Conservation (phyloP, 2,888 invertebrate genomes). For the Malthinus flaveolus region DNA sequence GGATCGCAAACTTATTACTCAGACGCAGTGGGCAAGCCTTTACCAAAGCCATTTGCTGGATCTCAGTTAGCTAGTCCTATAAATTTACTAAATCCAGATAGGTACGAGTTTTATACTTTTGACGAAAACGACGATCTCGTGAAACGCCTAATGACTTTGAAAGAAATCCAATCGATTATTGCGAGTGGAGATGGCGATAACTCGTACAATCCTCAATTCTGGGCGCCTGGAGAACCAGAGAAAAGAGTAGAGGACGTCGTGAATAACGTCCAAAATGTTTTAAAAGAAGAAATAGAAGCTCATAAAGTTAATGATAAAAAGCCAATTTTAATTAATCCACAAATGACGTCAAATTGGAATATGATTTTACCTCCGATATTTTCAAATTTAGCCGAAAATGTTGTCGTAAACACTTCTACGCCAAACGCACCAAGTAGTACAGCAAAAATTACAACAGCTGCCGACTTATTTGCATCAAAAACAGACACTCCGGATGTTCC, state of each 20-base stretch:
- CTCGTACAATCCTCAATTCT: constrained; percentile 55
- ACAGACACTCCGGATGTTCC: constrained; percentile 4
- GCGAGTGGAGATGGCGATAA: constrained; percentile 77
- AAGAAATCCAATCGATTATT: constrained; percentile 83
- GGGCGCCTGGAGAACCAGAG: constrained; percentile 55
- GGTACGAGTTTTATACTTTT: constrained; percentile 86
- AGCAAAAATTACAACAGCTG: constrained; percentile 15
- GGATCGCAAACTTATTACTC: constrained; percentile 66
- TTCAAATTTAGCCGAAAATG: constrained; percentile 58
- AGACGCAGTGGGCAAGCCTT: constrained; percentile 69
- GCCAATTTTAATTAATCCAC: constrained; percentile 69
- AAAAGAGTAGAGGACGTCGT: constrained; percentile 79
- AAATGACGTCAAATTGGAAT: constrained; percentile 78
- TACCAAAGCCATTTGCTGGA: constrained; percentile 65
- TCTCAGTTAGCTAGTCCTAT: constrained; percentile 78
- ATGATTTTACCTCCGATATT: constrained; percentile 80
- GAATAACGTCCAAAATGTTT: constrained; percentile 79
- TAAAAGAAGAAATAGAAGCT: constrained; percentile 75
- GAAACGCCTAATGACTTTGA: constrained; percentile 80
- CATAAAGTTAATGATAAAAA: constrained; percentile 53
- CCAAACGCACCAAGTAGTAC: constrained; percentile 12
- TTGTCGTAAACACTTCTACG: not conserved
- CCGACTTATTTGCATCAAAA: constrained; percentile 20
- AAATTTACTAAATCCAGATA: constrained; percentile 76
- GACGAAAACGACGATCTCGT: constrained; percentile 82